Evolutionary conservation across 2,797 vertebrate genomes (phyloP).

Genomic region (Nyctalus aviator): DNA sequence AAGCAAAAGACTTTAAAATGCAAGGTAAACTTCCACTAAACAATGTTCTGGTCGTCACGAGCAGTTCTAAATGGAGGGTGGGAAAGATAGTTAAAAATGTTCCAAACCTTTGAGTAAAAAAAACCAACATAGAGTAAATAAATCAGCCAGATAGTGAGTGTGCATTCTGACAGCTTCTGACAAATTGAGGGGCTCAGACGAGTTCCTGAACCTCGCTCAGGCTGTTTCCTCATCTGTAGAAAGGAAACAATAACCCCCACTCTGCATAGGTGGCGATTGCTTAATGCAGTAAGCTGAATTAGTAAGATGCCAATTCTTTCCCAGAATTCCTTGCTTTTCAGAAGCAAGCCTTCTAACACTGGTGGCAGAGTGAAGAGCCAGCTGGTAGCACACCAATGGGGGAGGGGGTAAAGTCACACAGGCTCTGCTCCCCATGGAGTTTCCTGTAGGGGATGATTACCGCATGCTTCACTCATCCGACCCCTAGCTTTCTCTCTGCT

Average conservation of each 20-base stretch:
- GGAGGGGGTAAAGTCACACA: neutral
- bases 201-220: neutral
- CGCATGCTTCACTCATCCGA: neutral
- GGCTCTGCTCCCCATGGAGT: neutral
- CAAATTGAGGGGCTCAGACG: neutral
- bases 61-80: neutral
- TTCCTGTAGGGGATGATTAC: neutral
- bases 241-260: neutral
- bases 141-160: neutral
- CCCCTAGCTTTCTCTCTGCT: neutral
- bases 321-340: neutral
- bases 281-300: neutral
- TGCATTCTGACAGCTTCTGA: neutral
- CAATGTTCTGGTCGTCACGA: neutral
- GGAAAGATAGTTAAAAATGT: neutral
- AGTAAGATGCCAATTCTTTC: neutral
- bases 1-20: neutral
- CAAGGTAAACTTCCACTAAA: neutral
- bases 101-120: neutral
- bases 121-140: neutral
- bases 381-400: neutral
- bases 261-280: neutral
- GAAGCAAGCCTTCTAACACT: neutral
- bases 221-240: neutral
- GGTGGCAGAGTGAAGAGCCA: neutral